Conservation (phyloP, 2,888 invertebrate genomes). For the Drosophila imparisetae region DNA sequence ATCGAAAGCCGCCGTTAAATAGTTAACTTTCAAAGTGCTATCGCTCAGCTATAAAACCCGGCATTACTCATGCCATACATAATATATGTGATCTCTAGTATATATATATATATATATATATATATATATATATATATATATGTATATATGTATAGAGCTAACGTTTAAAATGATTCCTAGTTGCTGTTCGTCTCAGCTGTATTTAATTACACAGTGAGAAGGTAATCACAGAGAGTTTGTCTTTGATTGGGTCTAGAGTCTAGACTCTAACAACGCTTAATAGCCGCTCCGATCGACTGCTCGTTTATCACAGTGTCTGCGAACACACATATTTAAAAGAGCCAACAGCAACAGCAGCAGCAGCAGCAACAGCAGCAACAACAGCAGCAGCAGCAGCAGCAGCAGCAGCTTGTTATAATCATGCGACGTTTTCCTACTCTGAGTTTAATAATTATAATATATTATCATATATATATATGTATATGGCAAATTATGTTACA, state of each 20-base stretch:
- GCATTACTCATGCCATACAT: slow-evolving; percentile 17
- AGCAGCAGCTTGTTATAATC: too few relatives aligned
- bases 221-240: slow-evolving; percentile 18
- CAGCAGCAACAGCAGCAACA: rapidly evolving
- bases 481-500: too few relatives aligned
- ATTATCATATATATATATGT: too few relatives aligned
- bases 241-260: slow-evolving; percentile 11
- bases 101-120: neutral
- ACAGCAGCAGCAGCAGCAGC: rapidly evolving
- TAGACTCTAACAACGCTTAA: slow-evolving; percentile 14
- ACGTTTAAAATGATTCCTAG: slow-evolving; percentile 17
- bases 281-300: neutral
- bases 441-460: too few relatives aligned
- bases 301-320: slow-evolving; percentile 6
- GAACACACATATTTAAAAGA: slow-evolving; percentile 6
- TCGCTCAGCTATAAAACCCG: neutral
- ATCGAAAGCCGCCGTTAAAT: slow-evolving; percentile 17
- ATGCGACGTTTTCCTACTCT: too few relatives aligned
- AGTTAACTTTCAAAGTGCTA: slow-evolving; percentile 13
- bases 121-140: neutral
- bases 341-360: neutral
- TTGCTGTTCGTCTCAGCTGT: neutral
- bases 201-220: neutral
- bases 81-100: neutral
- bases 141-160: neutral